Conservation (phyloP, 2,797 vertebrate species). For the Vultur gryphus region DNA sequence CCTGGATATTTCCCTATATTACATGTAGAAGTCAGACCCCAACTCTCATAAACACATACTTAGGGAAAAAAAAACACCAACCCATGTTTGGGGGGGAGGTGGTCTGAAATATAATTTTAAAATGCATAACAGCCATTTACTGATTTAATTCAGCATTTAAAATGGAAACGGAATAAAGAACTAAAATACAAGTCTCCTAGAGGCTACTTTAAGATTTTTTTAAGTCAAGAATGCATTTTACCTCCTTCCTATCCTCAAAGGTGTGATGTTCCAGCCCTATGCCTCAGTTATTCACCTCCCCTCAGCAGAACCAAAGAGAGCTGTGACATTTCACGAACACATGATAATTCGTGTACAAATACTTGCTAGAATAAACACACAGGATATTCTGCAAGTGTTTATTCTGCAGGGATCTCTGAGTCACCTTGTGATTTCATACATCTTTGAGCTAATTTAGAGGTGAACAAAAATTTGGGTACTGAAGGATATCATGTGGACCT, state of each 20-base stretch:
- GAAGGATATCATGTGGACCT: background rate
- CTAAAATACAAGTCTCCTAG: background rate
- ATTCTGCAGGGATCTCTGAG: background rate
- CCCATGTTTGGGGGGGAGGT: background rate
- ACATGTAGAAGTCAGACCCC: background rate
- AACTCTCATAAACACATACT: background rate
- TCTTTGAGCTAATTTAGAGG: background rate
- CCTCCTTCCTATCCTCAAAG: background rate
- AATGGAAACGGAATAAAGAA: background rate
- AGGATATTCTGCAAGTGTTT: background rate
- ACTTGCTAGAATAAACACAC: background rate
- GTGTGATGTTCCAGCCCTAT: background rate
- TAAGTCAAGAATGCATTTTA: background rate
- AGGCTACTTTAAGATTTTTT: background rate
- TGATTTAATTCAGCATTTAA: background rate
- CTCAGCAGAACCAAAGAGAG: background rate
- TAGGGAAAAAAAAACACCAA: background rate
- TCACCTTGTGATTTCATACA: background rate
- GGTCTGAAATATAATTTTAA: background rate
- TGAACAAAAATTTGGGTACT: background rate
- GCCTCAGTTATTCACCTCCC: background rate
- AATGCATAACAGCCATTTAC: background rate
- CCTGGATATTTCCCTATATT: background rate
- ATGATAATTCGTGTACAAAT: background rate
- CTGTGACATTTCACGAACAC: background rate